Base-by-base conservation (phyloP, 2,113 vertebrate species). In the Sylvilagus bachmani region DNA sequence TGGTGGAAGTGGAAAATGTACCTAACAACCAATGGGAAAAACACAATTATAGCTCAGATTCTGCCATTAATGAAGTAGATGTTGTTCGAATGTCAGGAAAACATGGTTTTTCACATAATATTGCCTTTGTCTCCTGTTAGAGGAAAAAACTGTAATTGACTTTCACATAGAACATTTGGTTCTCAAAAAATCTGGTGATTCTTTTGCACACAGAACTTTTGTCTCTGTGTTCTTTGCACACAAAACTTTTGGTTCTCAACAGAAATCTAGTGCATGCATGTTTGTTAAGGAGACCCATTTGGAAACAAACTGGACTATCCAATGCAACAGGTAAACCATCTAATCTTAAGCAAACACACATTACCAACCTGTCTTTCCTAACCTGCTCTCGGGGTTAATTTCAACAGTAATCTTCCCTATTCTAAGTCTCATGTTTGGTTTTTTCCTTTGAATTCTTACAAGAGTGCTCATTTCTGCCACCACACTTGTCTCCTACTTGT, bases 311-410 rank as follows among this genome's bases (percentile, higher is more conserved):
- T 19, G 16, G 74, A 61, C 71, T 38, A 74, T 71, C 61, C 29
- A 19, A 3, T 31, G 55, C 22, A 27, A 64, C 8, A 74, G 27
- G 25, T 88, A 64, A 90, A 83, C 38, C 86, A 44, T 24, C 31
- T 83, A 78, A 80, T 86, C 79, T 62, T 55, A 62, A 81, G 83
- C 66, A 73, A 80, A 77, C 67, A 77, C 27, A 31, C n/a, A n/a
- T 5, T 58, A 53, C 51, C 82, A 66, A 8, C 44, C 36, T 70
- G 27, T 91, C 94, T 89, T 89, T 83, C 3, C 73, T 78, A 70
- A 71, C 13, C 27, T 7, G 14, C n/a, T 55, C n/a, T 83, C 55
- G 87, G 55, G 51, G 44, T 90, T 80, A 36, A 84, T 90, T 79
- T 92, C 74, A 75, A 78, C 29, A 83, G 44, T 73, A 53, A 69